These are phyloP conservation scores for Epistrophe grossulariae DNA, from an alignment of 2,888 invertebrate genomes.

Conservation along the genomic window DNA sequence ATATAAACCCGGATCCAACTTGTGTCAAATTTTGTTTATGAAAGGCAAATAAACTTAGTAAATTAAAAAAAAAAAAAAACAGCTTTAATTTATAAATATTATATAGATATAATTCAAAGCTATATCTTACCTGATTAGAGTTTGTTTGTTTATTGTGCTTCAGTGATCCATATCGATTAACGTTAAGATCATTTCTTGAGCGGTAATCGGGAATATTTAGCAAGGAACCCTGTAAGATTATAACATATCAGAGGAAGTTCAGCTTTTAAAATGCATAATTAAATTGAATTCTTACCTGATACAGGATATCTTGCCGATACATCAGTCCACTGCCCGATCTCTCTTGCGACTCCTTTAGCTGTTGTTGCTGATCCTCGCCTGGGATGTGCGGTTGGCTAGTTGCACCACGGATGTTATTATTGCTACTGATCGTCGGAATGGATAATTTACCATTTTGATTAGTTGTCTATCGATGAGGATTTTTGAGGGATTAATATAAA, in stretches of 20 bases:
- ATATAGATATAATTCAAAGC: neutral
- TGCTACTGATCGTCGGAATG: slow-evolving; percentile 77
- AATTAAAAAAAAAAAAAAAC: neutral
- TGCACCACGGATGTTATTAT: slow-evolving; percentile 85
- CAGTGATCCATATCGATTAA: slow-evolving; percentile 83
- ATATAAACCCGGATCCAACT: too few relatives aligned
- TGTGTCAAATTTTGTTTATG: too few relatives aligned
- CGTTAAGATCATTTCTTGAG: slow-evolving; percentile 84
- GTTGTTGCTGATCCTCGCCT: slow-evolving; percentile 59
- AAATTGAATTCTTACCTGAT: slow-evolving; percentile 88
- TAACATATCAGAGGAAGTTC: slow-evolving; percentile 29
- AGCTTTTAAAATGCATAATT: neutral
- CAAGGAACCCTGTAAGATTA: slow-evolving; percentile 84
- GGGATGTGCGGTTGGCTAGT: slow-evolving; percentile 88
- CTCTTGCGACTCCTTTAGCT: slow-evolving; percentile 79
- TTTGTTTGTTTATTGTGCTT: slow-evolving; percentile 77
- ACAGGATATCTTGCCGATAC: slow-evolving; percentile 94
- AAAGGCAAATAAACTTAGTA: neutral
- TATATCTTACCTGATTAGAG: slow-evolving; percentile 77
- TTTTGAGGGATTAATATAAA: slow-evolving; percentile 10
- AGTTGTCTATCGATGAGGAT: slow-evolving; percentile 78
- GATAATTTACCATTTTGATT: slow-evolving; percentile 79
- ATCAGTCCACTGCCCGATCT: slow-evolving; percentile 90
- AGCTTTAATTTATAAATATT: neutral
- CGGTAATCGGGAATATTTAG: slow-evolving; percentile 85